A percentile compares a stretch with the other conserved stretches of the same genome.
These are phyloP conservation scores for Gerris buenoi DNA, from an alignment of 1,140 invertebrate species.

Conservation along the genomic window DNA sequence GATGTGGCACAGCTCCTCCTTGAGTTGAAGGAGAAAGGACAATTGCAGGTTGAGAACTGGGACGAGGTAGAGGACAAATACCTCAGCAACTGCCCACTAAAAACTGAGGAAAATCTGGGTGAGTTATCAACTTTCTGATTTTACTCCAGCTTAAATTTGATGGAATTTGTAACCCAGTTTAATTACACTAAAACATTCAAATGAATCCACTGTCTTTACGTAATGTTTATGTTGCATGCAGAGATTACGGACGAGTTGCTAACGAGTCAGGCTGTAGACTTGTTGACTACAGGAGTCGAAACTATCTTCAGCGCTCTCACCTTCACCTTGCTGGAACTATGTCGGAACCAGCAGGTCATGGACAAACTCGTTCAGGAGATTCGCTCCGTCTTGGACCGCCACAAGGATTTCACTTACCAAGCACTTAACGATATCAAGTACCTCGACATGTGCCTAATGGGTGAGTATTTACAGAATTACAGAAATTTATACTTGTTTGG, in stretches of 20 bases:
- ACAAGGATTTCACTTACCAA: neutral
- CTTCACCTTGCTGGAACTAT: neutral
- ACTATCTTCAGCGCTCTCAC: neutral
- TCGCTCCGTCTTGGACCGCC: neutral
- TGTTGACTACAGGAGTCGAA: neutral
- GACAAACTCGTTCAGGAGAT: neutral
- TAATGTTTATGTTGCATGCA: neutral
- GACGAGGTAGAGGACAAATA: neutral
- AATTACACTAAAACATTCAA: neutral
- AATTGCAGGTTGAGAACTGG: neutral
- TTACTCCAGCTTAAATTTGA: neutral
- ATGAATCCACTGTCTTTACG: neutral
- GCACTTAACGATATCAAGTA: neutral
- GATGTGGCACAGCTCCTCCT: neutral
- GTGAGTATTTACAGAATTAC: too few species aligned
- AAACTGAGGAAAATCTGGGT: neutral
- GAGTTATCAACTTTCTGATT: neutral
- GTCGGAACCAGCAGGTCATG: neutral
- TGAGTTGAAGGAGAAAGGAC: neutral
- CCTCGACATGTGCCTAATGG: neutral
- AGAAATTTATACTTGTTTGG: too few species aligned
- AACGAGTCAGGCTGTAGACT: neutral
- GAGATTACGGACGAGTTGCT: neutral
- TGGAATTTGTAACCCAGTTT: neutral
- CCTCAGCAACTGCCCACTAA: neutral